phyloP scores from a whole-genome alignment of 2,113 vertebrate genomes.

The Glaucidium brasilianum region DNA sequence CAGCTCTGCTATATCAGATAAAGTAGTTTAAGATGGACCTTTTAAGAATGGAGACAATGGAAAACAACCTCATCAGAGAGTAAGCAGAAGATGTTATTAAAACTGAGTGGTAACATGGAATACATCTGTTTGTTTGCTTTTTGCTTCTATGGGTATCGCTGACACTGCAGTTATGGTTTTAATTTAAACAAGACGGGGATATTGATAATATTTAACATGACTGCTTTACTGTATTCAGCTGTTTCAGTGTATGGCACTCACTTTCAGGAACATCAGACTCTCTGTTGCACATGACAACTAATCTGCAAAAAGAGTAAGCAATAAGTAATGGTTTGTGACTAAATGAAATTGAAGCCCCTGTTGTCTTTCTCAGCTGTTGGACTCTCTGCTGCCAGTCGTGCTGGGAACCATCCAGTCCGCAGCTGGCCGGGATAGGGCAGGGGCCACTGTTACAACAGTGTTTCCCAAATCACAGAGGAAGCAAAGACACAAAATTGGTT shows the following conservation, averaged over 20 bases:
- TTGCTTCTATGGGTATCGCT: not conserved
- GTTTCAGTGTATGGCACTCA: not conserved
- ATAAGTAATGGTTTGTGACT: not conserved
- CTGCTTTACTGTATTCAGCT: not conserved
- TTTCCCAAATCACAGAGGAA: not conserved
- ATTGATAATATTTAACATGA: not conserved
- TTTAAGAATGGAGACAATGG: not conserved
- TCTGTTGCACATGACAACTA: not conserved
- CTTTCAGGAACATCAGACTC: not conserved
- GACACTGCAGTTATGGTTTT: not conserved
- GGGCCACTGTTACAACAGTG: not conserved
- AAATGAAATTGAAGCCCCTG: not conserved
- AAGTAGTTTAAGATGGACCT: not conserved
- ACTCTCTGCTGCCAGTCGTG: not conserved
- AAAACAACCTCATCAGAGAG: not conserved
- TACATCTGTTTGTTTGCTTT: not conserved
- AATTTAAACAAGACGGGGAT: not conserved
- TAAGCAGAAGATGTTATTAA: not conserved
- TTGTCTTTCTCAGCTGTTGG: conserved; percentile 51
- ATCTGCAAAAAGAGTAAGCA: not conserved
- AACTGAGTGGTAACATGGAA: not conserved
- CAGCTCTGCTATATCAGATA: not conserved
- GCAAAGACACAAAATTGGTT: not conserved
- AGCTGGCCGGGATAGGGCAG: not conserved
- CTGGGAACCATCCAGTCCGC: not conserved